Evolutionary conservation across 2,113 vertebrate species (phyloP).

Genomic region (zebrafish (Danio rerio)): DNA sequence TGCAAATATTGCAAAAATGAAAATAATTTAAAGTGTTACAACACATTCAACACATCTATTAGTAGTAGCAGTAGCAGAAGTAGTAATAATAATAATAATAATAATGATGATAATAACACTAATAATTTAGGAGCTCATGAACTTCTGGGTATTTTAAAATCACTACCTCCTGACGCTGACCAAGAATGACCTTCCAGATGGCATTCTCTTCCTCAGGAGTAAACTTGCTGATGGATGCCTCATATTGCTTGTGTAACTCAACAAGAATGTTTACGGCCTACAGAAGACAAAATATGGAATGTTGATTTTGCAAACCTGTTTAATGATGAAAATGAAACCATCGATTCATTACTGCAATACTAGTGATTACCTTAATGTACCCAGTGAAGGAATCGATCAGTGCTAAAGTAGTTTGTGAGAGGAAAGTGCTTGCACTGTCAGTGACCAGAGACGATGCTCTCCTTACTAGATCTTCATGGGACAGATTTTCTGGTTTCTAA

Average conservation of each 20-base stretch:
- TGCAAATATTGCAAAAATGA: not conserved
- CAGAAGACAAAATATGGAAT: not conserved
- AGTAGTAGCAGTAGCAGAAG: no score
- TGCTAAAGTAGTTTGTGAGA: slow-evolving; percentile 65
- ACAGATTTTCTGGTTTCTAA: slow-evolving; percentile 51
- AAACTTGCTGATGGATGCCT: slow-evolving; percentile 45
- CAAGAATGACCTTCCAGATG: slow-evolving; percentile 61
- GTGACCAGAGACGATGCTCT: slow-evolving; percentile 62
- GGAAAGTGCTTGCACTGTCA: slow-evolving; percentile 61
- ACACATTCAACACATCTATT: no score
- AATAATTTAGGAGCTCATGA: not conserved
- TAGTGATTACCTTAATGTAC: slow-evolving; percentile 59
- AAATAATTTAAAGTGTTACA: no score
- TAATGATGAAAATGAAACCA: not conserved
- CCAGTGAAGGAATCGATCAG: slow-evolving; percentile 59
- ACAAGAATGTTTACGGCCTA: slow-evolving; percentile 56
- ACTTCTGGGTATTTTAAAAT: not conserved
- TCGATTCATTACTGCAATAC: not conserved
- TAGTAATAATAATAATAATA: no score
- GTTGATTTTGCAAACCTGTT: not conserved
- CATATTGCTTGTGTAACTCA: slow-evolving; percentile 56
- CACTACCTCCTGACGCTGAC: slow-evolving; percentile 57
- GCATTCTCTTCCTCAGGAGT: slow-evolving; percentile 55
- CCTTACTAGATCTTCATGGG: slow-evolving; percentile 59
- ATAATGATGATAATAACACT: no score